Evolutionary conservation across 1,140 invertebrate genomes (phyloP), one percentile per base, ranked within the genome.

Genomic region (Lasioglossum albipes): DNA sequence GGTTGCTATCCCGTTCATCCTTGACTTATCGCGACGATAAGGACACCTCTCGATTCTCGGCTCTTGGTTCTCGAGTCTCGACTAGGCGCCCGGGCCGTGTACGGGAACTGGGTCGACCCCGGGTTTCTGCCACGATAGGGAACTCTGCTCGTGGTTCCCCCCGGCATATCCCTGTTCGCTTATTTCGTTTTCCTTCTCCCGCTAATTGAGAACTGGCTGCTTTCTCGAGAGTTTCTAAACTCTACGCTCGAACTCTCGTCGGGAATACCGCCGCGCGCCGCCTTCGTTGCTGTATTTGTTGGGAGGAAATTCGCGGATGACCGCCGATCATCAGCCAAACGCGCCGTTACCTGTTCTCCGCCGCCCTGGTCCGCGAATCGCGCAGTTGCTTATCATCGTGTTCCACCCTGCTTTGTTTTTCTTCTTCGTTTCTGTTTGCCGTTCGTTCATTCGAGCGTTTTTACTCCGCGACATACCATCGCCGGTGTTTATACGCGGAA

Each of bases 21-120:
- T 67, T 61, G 71, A 74, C 78, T 79, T 67, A 75, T 74, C 71
- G 52, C 78, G 20, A 20, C 49, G 64, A 73, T 79, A 75, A 67
- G 78, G 52, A 36, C 49, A 36, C 16, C 52, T 52, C 59, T 71
- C 3, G 20, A 5, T 49, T 12, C n/a, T 10, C 36, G 22, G 45
- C 45, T 49, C 45, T 49, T 13, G 10, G 10, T 2, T 54, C 52
- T 54, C 45, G 45, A 13, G 45, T 9, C 52, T 54, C 16, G 52
- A 20, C 52, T 18, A 12, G 12, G 9, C 22, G 22, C 57, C 59
- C 16, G 1, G 42, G 31, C n/a, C 36, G 27, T 22, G 42, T 5
- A 27, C 49, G 71, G 22, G 22, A 79, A 68, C 73, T 70, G 10
- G 72, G 79, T 75, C 72, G 31, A 52, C 20, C 9, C 36, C 27